Evolutionary conservation across 2,113 vertebrate species (phyloP), one percentile per base, ranked within the genome.

Genomic region (Hippocampus zosterae): DNA sequence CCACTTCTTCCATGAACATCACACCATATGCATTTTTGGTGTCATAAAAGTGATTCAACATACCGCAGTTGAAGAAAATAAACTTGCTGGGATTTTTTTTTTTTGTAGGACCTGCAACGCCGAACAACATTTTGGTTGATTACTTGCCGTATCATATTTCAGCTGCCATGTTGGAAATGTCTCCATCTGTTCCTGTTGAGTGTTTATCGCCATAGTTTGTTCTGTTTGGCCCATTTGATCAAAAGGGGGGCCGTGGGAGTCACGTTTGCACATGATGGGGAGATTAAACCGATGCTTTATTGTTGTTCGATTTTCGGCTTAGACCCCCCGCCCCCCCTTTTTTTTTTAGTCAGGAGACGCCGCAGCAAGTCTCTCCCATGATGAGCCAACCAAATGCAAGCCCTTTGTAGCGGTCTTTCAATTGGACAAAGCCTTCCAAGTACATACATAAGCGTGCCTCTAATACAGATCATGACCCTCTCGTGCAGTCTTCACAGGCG

Each of bases 381-480:
- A 56, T 25, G 53, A 56, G 23, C 2, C 21, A 5, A 8, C 23
- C n/a, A 12, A 7, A 56, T 56, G 23, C n/a, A 4, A 55, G n/a
- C 8, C 18, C 52, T 23, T 52, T 52, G 7, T 52, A 19, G 9
- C 9, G 4, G 53, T 56, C 53, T 56, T 56, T 56, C 10, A 2
- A 9, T n/a, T 29, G 56, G 25, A 29, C 27, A 29, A 18, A 59
- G 56, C 5, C 56, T 3, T 59, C 25, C 25, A 29, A 5, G n/a
- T 70, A 46, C 41, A 73, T 59, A 69, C 56, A 44, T 48, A 71
- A 42, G 67, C 70, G 40, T 63, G 4, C 37, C 12, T 67, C 67
- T 70, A 18, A 65, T 75, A 50, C 29, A 61, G 70, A 75, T 53
- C 68, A 72, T 76, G 71, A 84, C 76, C 78, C 41, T 79, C 77